Conservation (phyloP, 2,797 vertebrate genomes). For the Gymnothorax reevesii region DNA sequence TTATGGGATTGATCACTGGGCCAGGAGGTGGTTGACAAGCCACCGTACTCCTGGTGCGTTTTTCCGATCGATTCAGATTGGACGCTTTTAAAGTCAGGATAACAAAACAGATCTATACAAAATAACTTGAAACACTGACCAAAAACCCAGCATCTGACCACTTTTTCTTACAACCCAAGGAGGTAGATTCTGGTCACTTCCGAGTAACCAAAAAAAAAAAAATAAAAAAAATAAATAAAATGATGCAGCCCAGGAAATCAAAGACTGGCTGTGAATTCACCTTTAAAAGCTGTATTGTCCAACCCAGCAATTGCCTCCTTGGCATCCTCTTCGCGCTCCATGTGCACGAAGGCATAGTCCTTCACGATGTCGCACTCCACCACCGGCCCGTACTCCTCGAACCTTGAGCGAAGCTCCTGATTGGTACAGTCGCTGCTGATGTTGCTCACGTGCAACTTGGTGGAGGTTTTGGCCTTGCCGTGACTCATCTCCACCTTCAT, state of each 20-base stretch:
- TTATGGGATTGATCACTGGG: too few species aligned
- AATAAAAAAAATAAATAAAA: neutral
- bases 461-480: constrained; percentile 87
- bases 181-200: too few species aligned
- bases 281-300: constrained; percentile 94
- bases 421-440: constrained; percentile 84
- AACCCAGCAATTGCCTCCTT: constrained; percentile 91
- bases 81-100: too few species aligned
- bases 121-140: too few species aligned
- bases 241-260: constrained; percentile 26
- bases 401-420: constrained; percentile 89
- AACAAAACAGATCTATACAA: too few species aligned
- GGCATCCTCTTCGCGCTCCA: constrained; percentile 92
- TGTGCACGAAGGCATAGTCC: constrained; percentile 96
- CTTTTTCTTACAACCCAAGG: neutral
- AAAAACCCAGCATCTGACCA: too few species aligned
- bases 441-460: constrained; percentile 93
- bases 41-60: too few species aligned
- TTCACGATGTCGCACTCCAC: constrained; percentile 96
- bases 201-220: neutral
- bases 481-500: constrained; percentile 94
- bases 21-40: too few species aligned
- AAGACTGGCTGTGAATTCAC: constrained; percentile 72
- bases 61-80: too few species aligned
- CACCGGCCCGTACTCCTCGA: constrained; percentile 91